Percentiles rank a stretch among this genome's conserved stretches.
phyloP scores from a whole-genome alignment of 2,113 vertebrate species.

The Heteronetta atricapilla region DNA sequence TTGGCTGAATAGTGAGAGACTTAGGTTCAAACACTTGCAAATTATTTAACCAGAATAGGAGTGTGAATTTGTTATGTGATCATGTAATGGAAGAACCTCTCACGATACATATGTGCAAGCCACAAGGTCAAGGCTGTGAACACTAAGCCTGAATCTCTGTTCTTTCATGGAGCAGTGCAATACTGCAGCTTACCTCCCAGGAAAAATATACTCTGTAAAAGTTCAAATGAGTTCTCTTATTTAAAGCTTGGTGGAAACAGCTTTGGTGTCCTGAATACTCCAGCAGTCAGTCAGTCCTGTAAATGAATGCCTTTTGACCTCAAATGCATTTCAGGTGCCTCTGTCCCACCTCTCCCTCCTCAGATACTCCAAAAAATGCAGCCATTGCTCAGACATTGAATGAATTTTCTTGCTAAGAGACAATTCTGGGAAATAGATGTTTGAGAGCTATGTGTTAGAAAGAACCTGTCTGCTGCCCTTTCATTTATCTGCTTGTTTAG shows the following conservation, averaged over 20 bases:
- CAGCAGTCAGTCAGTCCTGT: background rate
- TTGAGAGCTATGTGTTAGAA: background rate
- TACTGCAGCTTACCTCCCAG: background rate
- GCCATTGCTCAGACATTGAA: background rate
- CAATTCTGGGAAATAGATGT: background rate
- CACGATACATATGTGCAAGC: background rate
- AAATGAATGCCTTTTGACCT: background rate
- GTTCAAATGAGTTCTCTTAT: constrained; percentile 5
- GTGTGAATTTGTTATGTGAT: constrained; percentile 38
- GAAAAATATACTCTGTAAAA: constrained; percentile 10
- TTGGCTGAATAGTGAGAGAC: background rate
- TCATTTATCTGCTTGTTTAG: background rate
- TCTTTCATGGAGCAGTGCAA: background rate
- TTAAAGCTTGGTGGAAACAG: background rate
- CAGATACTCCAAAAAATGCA: background rate
- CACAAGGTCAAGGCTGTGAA: background rate
- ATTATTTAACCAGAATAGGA: background rate
- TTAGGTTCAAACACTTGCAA: background rate
- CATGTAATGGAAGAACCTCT: background rate
- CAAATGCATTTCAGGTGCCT: background rate
- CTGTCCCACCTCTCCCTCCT: background rate
- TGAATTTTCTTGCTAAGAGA: background rate
- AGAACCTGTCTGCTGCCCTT: background rate
- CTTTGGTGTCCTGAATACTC: background rate
- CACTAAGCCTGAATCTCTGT: background rate